Evolutionary conservation across 2,797 vertebrate genomes (phyloP).

Genomic region (Manis crassicaudata): DNA sequence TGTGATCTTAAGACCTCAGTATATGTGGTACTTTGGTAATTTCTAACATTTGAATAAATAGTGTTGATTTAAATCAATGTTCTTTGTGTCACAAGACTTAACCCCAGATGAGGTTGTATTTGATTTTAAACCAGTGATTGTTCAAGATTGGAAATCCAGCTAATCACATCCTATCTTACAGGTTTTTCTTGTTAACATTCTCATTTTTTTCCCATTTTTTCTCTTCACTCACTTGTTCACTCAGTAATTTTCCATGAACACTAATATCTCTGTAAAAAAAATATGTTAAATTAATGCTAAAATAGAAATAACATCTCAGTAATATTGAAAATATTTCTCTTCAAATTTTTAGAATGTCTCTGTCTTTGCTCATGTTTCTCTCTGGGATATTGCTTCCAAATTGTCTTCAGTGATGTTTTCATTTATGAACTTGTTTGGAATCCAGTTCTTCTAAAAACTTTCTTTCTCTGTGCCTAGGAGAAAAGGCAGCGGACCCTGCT

Average conservation of each 20-base stretch:
- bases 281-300: constrained; percentile 29
- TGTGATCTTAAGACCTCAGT: neutral
- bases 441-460: neutral
- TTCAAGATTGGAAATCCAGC: neutral
- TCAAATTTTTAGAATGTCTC: constrained; percentile 36
- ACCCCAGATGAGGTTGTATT: neutral
- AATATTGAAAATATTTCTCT: neutral
- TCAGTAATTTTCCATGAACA: constrained; percentile 45
- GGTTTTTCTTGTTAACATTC: neutral
- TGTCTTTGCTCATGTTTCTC: neutral
- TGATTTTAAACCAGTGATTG: neutral
- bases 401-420: constrained; percentile 27
- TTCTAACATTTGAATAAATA: neutral
- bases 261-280: constrained; percentile 20
- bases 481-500: neutral
- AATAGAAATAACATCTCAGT: constrained; percentile 38
- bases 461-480: neutral
- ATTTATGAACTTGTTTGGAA: neutral
- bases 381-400: neutral
- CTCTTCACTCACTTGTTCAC: constrained; percentile 26
- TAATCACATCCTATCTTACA: neutral
- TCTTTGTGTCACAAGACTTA: neutral
- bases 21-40: neutral
- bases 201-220: neutral
- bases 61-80: neutral